Evolutionary conservation across 1,140 invertebrate species (phyloP).

Genomic region (Reticulitermes speratus): DNA sequence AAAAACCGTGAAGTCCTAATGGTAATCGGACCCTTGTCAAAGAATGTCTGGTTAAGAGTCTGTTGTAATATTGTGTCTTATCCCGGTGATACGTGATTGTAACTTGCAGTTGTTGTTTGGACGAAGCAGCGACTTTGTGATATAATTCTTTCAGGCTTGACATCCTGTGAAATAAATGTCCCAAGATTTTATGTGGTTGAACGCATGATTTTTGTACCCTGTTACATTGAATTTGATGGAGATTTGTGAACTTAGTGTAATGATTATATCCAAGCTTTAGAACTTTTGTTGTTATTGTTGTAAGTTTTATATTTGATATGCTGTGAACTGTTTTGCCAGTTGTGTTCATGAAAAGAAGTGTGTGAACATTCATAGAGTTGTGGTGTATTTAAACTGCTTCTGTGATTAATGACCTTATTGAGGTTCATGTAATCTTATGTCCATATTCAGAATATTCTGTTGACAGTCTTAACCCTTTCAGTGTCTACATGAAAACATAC

Average conservation of each 20-base stretch:
- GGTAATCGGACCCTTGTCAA: too few relatives aligned
- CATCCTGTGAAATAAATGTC: background rate
- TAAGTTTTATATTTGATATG: too few relatives aligned
- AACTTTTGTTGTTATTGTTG: too few relatives aligned
- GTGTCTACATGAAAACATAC: too few relatives aligned
- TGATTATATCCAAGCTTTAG: too few relatives aligned
- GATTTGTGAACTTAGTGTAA: too few relatives aligned
- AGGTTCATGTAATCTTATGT: background rate
- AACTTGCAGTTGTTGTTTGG: background rate
- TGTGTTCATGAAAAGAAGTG: slow-evolving; percentile 4
- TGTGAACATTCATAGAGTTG: background rate
- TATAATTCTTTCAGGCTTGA: background rate
- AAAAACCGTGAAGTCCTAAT: too few relatives aligned
- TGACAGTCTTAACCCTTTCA: background rate
- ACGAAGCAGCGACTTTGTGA: background rate
- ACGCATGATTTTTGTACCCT: too few relatives aligned
- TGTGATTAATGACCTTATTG: background rate
- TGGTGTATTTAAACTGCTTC: background rate
- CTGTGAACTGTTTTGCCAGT: background rate
- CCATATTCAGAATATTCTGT: background rate
- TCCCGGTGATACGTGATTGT: background rate
- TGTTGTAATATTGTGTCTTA: background rate
- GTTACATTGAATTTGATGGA: too few relatives aligned
- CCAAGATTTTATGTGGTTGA: too few relatives aligned
- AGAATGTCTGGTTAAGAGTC: too few relatives aligned